These are phyloP conservation scores for Drosophila nr. medialis DNA, from an alignment of 2,888 invertebrate genomes.

Conservation along the genomic window DNA sequence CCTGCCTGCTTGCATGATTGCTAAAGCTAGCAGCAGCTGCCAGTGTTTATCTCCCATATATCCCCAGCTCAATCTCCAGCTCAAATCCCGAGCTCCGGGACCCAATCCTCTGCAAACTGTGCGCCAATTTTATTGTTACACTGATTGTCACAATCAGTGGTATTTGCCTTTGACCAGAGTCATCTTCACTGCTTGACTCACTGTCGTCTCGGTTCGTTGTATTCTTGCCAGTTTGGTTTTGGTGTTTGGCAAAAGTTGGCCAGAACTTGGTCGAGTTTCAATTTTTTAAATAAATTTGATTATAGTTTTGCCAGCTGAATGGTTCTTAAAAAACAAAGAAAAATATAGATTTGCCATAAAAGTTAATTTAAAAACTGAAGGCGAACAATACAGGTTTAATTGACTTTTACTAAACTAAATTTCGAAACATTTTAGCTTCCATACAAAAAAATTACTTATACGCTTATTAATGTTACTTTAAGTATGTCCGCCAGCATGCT, in stretches of 20 bases:
- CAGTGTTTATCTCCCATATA: conserved; percentile 51
- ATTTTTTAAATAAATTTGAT: conserved; percentile 68
- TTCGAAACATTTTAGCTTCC: neutral
- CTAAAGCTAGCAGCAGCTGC: conserved; percentile 63
- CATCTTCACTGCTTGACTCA: conserved; percentile 63
- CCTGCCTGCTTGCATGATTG: conserved; percentile 33
- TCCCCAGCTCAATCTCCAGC: conserved; percentile 25
- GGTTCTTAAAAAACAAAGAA: conserved; percentile 10
- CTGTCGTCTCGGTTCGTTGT: conserved; percentile 11
- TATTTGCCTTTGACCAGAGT: conserved; percentile 72
- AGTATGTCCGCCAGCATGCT: neutral
- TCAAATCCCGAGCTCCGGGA: conserved; percentile 20
- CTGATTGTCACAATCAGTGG: conserved; percentile 79
- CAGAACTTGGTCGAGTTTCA: conserved; percentile 45
- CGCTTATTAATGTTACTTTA: neutral
- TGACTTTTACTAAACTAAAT: conserved; percentile 7
- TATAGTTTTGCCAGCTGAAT: conserved; percentile 50
- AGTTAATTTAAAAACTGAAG: conserved; percentile 40
- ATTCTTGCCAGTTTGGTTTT: conserved; percentile 17
- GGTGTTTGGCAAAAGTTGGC: conserved; percentile 46
- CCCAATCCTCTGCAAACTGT: conserved; percentile 43
- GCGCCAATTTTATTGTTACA: conserved; percentile 72
- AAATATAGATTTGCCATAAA: conserved; percentile 16
- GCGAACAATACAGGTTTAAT: conserved; percentile 55
- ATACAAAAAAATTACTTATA: neutral